Conservation (phyloP, 2,113 vertebrate genomes). For the Trichomycterus rosablanca region DNA sequence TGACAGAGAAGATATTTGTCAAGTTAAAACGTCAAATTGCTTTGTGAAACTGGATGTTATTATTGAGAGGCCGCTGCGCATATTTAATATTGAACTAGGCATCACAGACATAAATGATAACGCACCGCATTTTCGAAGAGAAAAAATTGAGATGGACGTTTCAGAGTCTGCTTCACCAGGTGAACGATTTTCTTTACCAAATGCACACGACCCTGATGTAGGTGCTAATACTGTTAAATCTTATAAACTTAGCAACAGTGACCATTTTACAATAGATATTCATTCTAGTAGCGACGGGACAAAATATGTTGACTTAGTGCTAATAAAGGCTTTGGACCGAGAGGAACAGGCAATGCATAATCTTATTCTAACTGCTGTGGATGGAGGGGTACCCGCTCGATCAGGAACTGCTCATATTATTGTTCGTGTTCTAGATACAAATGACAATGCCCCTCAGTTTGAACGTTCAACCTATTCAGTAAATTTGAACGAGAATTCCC, state of each 20-base stretch:
- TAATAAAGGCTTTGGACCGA: conserved; percentile 46
- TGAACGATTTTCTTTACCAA: conserved; percentile 59
- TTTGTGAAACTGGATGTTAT: conserved; percentile 65
- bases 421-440: conserved; percentile 57
- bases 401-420: conserved; percentile 57
- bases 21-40: conserved; percentile 47
- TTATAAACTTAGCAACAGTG: conserved; percentile 53
- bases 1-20: conserved; percentile 63
- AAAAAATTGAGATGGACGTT: conserved; percentile 62
- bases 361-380: conserved; percentile 61
- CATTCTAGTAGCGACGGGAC: conserved; percentile 54
- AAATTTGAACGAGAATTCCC: conserved; percentile 44
- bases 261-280: conserved; percentile 56
- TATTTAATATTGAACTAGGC: conserved; percentile 67
- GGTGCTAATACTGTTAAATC: conserved; percentile 53
- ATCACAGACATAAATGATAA: conserved; percentile 64
- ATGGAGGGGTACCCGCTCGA: conserved; percentile 60
- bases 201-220: conserved; percentile 60
- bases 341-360: conserved; percentile 51
- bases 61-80: conserved; percentile 60
- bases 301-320: conserved; percentile 48
- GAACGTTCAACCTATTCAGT: conserved; percentile 35
- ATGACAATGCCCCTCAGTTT: conserved; percentile 58
- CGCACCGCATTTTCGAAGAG: conserved; percentile 59
- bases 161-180: conserved; percentile 47